A percentile compares a stretch with the other conserved stretches of the same genome.
These are phyloP conservation scores for Aphodius granarius DNA, from an alignment of 2,888 invertebrate genomes.

Conservation along the genomic window DNA sequence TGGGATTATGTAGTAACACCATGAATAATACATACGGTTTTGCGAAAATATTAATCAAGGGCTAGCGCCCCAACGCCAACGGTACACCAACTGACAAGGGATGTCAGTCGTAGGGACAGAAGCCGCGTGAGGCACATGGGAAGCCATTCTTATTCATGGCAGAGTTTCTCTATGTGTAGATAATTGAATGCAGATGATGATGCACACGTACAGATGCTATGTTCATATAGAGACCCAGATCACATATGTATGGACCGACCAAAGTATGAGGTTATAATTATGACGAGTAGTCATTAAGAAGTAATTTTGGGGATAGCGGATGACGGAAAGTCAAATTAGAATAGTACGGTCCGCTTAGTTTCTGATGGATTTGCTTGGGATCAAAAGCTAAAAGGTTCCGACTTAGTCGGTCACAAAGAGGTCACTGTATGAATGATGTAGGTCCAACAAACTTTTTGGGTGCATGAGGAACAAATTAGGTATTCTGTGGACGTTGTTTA, in stretches of 20 bases:
- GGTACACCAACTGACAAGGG: constrained; percentile 11
- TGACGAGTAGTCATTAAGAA: background rate
- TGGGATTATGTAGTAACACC: background rate
- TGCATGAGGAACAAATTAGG: background rate
- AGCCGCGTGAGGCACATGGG: background rate
- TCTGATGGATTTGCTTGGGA: background rate
- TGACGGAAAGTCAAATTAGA: background rate
- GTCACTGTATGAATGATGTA: background rate
- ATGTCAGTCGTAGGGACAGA: background rate
- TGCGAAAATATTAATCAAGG: constrained; percentile 22
- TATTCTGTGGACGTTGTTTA: background rate
- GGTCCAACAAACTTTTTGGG: background rate
- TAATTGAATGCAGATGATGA: background rate
- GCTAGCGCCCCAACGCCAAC: constrained; percentile 14
- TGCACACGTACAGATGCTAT: background rate
- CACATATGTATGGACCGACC: too few relatives aligned
- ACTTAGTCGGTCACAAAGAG: background rate
- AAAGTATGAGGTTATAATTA: background rate
- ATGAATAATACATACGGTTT: constrained; percentile 19
- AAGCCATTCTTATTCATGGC: constrained; percentile 2
- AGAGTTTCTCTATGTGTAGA: background rate
- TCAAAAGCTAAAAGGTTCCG: background rate
- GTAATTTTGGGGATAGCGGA: background rate
- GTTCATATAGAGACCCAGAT: too few relatives aligned
- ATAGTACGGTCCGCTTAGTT: background rate